These are phyloP conservation scores for Otus sunia DNA, from an alignment of 2,113 vertebrate genomes.

Conservation along the genomic window DNA sequence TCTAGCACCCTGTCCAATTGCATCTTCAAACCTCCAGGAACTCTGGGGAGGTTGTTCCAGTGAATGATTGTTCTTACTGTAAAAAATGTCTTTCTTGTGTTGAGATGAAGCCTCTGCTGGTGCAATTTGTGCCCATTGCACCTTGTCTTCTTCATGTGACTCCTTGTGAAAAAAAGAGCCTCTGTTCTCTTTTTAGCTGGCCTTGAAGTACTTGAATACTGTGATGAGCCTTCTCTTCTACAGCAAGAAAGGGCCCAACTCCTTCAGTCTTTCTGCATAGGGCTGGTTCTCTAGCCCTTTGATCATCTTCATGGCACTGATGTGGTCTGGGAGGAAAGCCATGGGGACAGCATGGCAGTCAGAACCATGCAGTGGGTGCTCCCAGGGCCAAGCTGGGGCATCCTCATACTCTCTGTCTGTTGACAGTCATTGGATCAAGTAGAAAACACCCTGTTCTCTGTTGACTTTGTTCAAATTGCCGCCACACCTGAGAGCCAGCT, in stretches of 20 bases:
- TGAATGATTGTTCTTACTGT: neutral
- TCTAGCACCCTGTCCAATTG: neutral
- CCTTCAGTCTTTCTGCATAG: neutral
- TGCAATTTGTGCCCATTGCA: neutral
- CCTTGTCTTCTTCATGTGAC: neutral
- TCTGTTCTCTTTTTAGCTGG: neutral
- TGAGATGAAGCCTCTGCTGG: neutral
- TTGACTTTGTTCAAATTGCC: neutral
- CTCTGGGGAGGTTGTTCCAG: neutral
- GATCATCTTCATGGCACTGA: neutral
- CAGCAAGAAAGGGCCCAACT: neutral
- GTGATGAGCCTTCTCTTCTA: neutral
- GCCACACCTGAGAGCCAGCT: rapidly evolving
- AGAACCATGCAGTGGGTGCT: rapidly evolving
- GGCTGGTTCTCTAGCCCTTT: neutral
- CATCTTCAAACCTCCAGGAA: neutral
- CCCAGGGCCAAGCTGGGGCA: neutral
- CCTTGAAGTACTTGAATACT: neutral
- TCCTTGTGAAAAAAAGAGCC: neutral
- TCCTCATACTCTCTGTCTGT: neutral
- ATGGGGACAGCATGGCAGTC: neutral
- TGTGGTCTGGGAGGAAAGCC: neutral
- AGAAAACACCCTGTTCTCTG: neutral
- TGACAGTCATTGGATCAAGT: neutral
- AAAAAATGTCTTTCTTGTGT: neutral